Evolutionary conservation across 2,888 invertebrate species (phyloP), one percentile per base, ranked within the genome.

Genomic region (Idaea dimidiata): DNA sequence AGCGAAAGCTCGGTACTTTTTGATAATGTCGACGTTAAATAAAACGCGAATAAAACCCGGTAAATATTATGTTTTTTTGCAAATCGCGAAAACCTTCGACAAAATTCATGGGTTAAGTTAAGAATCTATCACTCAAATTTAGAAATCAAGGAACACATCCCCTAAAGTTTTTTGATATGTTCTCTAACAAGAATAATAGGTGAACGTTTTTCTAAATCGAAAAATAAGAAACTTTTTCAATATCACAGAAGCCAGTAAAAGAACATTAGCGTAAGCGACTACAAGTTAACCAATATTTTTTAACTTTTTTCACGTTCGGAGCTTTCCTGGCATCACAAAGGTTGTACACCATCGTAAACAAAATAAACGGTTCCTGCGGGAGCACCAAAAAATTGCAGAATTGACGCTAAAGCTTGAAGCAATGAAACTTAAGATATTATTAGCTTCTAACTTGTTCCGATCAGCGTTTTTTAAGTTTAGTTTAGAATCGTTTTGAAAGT

Each of bases 221-320:
- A 43, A 43, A 43, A 43, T 43, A 43, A 43, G 10, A 43, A 43
- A 43, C 43, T 43, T 43, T 43, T 43, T 43, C 43, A 43, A 43
- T 43, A 43, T 43, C 43, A 43, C 43, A 43, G 14, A 43, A 43
- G 43, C 43, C 7, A 43, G 43, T 43, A 43, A 43, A 43, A 43
- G 43, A 43, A 43, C 43, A 43, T 43, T 43, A 43, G 43, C 43
- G 43, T 43, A 43, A 43, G 43, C 43, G 43, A 43, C 43, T 43
- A 43, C 43, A 43, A 43, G 43, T 43, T 43, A 43, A 43, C 43
- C 43, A 43, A 43, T 43, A 43, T 43, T 43, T 43, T 43, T 43
- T 43, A 43, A 43, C 43, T 43, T 43, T 43, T 43, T 43, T 43
- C 43, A 43, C 43, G 43, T 43, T 43, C 43, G 10, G 43, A 43